Evolutionary conservation across 2,113 vertebrate genomes (phyloP).

Genomic region (Fulmarus glacialis): DNA sequence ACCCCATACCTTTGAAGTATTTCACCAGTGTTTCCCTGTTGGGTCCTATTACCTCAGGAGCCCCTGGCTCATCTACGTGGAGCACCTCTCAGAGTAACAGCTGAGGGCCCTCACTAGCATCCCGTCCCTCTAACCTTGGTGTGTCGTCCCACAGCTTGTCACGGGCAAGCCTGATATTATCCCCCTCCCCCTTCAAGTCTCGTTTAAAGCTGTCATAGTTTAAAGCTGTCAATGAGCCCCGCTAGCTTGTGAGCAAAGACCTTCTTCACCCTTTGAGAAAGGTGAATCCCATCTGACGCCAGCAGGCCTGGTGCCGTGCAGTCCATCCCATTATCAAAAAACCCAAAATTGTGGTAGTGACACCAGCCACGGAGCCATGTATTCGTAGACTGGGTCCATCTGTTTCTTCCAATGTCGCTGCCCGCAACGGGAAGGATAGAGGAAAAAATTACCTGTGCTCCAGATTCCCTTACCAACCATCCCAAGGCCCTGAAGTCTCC

Average conservation of each 20-base stretch:
- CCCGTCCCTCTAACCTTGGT: not conserved
- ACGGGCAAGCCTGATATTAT: not conserved
- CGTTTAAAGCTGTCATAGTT: too few species aligned
- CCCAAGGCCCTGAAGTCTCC: not conserved
- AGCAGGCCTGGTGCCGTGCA: not conserved
- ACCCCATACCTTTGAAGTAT: not conserved
- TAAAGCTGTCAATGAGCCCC: not conserved
- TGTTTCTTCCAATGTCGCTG: not conserved
- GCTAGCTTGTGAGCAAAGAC: not conserved
- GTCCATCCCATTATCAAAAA: not conserved
- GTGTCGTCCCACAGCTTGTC: not conserved
- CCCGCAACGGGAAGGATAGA: not conserved
- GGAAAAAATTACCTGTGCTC: not conserved
- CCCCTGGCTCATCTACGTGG: not conserved
- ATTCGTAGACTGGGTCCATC: not conserved
- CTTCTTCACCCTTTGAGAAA: not conserved
- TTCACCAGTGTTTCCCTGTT: not conserved
- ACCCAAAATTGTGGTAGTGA: not conserved
- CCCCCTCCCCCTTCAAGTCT: not conserved
- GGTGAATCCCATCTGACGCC: not conserved
- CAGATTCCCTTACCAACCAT: not conserved
- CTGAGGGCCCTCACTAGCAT: not conserved
- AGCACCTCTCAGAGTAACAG: not conserved
- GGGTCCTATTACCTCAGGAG: not conserved
- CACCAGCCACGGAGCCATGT: not conserved